Percentiles rank a stretch among this genome's conserved stretches.
phyloP scores from a whole-genome alignment of 1,140 invertebrate species.

The Ectropis grisescens region DNA sequence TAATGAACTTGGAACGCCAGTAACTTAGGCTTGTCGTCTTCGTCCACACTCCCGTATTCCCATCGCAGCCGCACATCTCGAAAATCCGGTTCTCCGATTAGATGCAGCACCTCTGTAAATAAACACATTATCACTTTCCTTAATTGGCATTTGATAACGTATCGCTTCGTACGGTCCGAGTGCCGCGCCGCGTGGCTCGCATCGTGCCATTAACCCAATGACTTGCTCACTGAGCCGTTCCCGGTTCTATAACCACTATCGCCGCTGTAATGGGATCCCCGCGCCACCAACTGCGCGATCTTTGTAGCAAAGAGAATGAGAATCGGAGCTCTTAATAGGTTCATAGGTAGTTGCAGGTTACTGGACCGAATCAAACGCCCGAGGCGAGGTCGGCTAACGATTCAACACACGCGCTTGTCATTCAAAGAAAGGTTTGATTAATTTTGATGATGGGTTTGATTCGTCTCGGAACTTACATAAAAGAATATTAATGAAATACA shows the following conservation, averaged over 20 bases:
- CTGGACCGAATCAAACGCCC: too few relatives aligned
- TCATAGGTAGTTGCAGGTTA: too few relatives aligned
- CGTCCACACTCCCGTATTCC: slow-evolving; percentile 67
- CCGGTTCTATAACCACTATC: slow-evolving; percentile 26
- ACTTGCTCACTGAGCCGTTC: slow-evolving; percentile 44
- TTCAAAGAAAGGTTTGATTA: neutral
- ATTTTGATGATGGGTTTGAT: too few relatives aligned
- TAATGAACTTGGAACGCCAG: slow-evolving; percentile 76
- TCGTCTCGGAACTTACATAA: too few relatives aligned
- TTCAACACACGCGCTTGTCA: too few relatives aligned
- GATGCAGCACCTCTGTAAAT: slow-evolving; percentile 73
- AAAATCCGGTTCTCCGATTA: slow-evolving; percentile 80
- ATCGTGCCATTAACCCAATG: slow-evolving; percentile 57
- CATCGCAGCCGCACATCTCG: slow-evolving; percentile 78
- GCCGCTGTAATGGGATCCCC: slow-evolving; percentile 30
- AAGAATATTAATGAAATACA: slow-evolving; percentile 2
- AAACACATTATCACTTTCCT: too few relatives aligned
- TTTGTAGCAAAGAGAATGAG: neutral
- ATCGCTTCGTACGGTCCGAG: slow-evolving; percentile 30
- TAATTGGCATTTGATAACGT: too few relatives aligned
- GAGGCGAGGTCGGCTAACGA: too few relatives aligned
- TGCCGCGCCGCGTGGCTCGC: slow-evolving; percentile 37
- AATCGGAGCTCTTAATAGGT: neutral
- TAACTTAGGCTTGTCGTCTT: slow-evolving; percentile 37
- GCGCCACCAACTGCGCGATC: neutral